Base-by-base conservation (phyloP, 2,797 vertebrate genomes). In the Argya squamiceps region DNA sequence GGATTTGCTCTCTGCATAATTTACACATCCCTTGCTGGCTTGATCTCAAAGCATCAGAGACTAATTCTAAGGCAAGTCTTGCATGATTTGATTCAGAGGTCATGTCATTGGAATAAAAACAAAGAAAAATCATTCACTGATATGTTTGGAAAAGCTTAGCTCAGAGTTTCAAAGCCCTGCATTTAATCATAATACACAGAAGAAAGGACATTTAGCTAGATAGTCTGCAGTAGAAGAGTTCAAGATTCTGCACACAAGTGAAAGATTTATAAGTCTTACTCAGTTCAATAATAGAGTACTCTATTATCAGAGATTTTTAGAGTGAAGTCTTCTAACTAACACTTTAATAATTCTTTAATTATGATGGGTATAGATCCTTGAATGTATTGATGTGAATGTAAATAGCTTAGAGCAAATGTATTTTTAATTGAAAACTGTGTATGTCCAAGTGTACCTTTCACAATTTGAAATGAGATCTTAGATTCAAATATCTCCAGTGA, bases 1-100 rank as follows among this genome's bases (percentile, higher is more conserved):
- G 96, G 97, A 97, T 97, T 97, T 97, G 86, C 89, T 96, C 88
- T 89, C 90, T 81, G 84, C 95, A 91, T 97, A 97, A 97, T 97
- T 97, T 96, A 96, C 92, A 91, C 92, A 91, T 95, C 80, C 47
- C 85, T 81, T 56, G 60, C 88, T 97, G 96, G 95, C 94, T 94
- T 87, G 67, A 44, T 92, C 81, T 95, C 89, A 97, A 93, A 93
- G 81, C 64, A 84, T 86, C 26, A 83, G 69, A 92, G 62, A 79
- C 52, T 58, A 53, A 92, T 91, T 87, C 77, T 92, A 78, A 88
- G 63, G 63, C 85, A 94, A 92, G 44, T 23, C 52, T 92, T 92
- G 78, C 73, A 67, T 73, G 81, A 84, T 91, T 96, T 90, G 64
- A 93, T 84, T 93, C 77, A 86, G 80, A 60, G 85, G 79, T 89